A percentile compares a stretch with the other conserved stretches of the same genome.
These are phyloP conservation scores for Platycercus adscitus DNA, from an alignment of 2,113 vertebrate species.

Conservation along the genomic window DNA sequence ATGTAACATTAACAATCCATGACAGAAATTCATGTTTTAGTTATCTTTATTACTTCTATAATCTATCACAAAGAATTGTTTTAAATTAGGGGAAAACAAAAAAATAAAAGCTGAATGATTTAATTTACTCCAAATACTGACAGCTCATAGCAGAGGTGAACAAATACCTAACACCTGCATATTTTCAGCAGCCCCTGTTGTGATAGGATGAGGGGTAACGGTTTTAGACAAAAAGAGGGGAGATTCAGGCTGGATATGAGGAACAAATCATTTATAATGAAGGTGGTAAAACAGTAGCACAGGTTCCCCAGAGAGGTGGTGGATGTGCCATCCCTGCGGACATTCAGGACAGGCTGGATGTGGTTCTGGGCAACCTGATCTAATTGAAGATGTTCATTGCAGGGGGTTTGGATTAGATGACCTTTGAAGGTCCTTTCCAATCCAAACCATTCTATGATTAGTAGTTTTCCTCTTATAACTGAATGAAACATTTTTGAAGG, in stretches of 20 bases:
- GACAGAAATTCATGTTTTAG: fast-evolving
- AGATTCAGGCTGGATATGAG: not conserved
- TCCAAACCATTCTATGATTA: not conserved
- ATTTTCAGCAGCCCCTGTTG: not conserved
- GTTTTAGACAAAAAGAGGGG: not conserved
- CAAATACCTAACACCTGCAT: not conserved
- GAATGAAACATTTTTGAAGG: not conserved
- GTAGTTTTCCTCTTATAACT: not conserved
- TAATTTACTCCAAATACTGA: not conserved
- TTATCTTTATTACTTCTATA: not conserved
- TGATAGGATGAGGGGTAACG: not conserved
- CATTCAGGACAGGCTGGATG: not conserved
- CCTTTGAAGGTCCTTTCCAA: not conserved
- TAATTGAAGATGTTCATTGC: not conserved
- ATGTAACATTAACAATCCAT: not conserved
- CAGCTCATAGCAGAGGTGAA: not conserved
- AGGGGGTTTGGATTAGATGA: not conserved
- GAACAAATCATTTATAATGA: not conserved
- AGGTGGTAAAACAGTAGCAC: not conserved
- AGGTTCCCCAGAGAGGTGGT: not conserved
- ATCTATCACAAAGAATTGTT: not conserved
- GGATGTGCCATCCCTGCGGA: not conserved
- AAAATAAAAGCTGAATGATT: not conserved
- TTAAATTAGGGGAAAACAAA: not conserved
- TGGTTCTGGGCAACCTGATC: not conserved